phyloP scores from a whole-genome alignment of 1,140 invertebrate genomes.

The Telenomus remus region DNA sequence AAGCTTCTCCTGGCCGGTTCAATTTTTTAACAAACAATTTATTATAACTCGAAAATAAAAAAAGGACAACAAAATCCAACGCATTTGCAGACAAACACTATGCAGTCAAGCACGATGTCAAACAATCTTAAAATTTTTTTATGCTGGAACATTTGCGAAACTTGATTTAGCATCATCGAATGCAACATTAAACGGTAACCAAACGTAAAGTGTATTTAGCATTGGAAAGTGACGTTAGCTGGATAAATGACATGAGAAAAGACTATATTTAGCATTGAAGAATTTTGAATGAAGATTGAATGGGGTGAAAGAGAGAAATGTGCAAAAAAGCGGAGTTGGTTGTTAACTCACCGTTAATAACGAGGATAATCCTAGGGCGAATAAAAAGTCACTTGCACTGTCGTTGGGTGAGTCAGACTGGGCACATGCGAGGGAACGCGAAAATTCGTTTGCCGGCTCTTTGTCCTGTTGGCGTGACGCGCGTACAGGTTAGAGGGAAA shows the following conservation, averaged over 20 bases:
- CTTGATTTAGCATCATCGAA: too few species aligned
- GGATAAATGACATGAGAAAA: too few species aligned
- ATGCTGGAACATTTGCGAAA: too few species aligned
- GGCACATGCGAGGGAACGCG: constrained; percentile 41
- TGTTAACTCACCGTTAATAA: constrained; percentile 45
- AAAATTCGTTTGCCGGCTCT: constrained; percentile 32
- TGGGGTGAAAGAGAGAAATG: neutral
- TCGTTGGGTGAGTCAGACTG: constrained; percentile 31
- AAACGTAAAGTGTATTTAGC: too few species aligned
- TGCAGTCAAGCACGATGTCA: too few species aligned
- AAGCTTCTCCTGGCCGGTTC: neutral
- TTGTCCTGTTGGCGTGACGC: constrained; percentile 14
- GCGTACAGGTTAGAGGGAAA: constrained; percentile 1
- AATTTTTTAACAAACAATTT: neutral
- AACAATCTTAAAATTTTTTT: too few species aligned
- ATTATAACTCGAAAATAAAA: neutral
- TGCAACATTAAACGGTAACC: too few species aligned
- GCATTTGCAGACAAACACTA: too few species aligned
- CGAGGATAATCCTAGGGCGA: constrained; percentile 49
- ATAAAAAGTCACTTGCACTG: constrained; percentile 50
- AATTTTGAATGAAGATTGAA: too few species aligned
- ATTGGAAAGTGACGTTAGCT: too few species aligned
- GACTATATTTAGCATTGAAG: too few species aligned
- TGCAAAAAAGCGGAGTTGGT: neutral
- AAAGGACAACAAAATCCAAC: too few species aligned